Evolutionary conservation across 2,888 invertebrate species (phyloP).

Genomic region (Leptinotarsa tumamoca): DNA sequence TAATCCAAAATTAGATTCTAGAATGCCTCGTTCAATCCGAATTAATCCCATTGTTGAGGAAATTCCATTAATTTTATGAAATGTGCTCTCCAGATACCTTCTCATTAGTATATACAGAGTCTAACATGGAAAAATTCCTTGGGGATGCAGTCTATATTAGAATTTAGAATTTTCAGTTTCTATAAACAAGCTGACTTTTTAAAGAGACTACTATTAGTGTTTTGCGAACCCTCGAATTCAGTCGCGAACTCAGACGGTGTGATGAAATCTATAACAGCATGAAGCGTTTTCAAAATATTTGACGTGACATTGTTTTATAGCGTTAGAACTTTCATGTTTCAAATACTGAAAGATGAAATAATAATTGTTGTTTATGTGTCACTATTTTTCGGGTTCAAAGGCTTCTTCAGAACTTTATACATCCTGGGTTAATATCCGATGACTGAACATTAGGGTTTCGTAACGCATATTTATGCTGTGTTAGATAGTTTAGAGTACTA

Average conservation of each 20-base stretch:
- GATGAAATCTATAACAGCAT: neutral
- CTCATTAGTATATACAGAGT: neutral
- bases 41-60: neutral
- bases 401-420: no score
- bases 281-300: neutral
- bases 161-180: no score
- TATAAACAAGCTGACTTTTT: neutral
- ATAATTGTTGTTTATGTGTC: no score
- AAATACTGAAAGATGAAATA: no score
- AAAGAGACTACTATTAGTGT: neutral
- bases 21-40: neutral
- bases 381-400: no score
- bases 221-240: neutral
- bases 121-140: neutral
- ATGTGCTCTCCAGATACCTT: neutral
- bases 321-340: no score
- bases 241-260: neutral
- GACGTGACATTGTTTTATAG: no score
- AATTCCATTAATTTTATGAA: neutral
- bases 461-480: no score
- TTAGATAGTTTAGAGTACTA: no score
- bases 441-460: no score
- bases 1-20: constrained; percentile 3
- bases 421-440: no score
- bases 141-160: no score